Percentiles rank a stretch among this genome's conserved stretches.
Evolutionary conservation across 2,113 vertebrate genomes (phyloP).

Genomic region (Aptenodytes forsteri): DNA sequence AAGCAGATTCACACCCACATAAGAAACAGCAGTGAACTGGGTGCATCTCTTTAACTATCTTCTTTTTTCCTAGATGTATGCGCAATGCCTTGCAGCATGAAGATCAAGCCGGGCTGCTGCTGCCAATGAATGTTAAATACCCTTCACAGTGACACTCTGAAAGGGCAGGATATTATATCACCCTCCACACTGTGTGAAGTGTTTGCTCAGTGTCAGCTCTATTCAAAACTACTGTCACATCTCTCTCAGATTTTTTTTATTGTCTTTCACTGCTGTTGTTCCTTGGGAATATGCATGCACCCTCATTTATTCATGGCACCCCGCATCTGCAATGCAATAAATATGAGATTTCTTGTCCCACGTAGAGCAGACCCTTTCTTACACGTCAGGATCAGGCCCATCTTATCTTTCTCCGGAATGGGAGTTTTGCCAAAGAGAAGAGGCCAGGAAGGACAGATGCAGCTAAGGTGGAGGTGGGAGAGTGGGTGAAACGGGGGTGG

Average conservation of each 20-base stretch:
- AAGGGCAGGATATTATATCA: conserved; percentile 59
- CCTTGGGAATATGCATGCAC: background rate
- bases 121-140: conserved; percentile 68
- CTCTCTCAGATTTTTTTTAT: background rate
- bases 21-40: background rate
- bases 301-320: background rate
- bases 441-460: background rate
- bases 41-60: background rate
- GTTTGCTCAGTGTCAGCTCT: conserved; percentile 45
- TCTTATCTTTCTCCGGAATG: background rate
- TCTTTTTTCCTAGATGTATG: conserved; percentile 43
- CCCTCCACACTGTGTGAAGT: conserved; percentile 20
- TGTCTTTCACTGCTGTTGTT: background rate
- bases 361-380: background rate
- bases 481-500: background rate
- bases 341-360: background rate
- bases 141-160: conserved; percentile 40
- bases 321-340: background rate
- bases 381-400: background rate
- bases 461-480: background rate
- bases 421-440: background rate
- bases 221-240: conserved; percentile 46
- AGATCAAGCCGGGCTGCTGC: background rate
- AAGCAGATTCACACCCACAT: conserved; percentile 35
- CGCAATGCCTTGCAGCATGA: background rate